Base-by-base conservation (phyloP, 35 echinoderm and acorn worm species). In the Apostichopus californicus region DNA sequence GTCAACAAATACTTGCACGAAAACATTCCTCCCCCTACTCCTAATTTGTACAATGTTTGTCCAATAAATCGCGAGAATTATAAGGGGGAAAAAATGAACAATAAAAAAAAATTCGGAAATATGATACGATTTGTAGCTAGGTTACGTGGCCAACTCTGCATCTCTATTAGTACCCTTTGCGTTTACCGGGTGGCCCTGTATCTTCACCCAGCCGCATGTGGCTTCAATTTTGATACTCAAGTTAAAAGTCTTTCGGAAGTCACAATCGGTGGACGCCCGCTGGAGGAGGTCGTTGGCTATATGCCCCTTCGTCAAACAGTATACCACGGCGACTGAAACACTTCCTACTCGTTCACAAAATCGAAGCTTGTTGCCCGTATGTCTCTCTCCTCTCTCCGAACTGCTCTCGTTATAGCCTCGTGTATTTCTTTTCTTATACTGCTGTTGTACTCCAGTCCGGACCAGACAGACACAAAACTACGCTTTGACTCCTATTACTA, bases 201-300 rank as follows among this genome's bases (percentile, higher is more conserved):
- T 59, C n/a, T 56, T 85, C 56, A 85, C 20, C 58, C 17, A 21
- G 55, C 17, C 57, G 55, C 81, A 85, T 85, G 81, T 85, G 81
- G 81, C 81, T 85, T 85, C 81, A 85, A 85, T 85, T 46, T 85
- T 85, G 81, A 85, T 58, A 55, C 81, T 56, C 13, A 85, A 85
- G 54, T 85, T 85, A 85, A 85, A 75, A 85, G 34, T 85, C 55
- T 85, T 85, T 56, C 81, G 81, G 81, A 85, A 85, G 81, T 85
- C 81, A 59, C 55, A 85, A 85, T n/a, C 26, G 15, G 55, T 58
- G 81, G 55, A 60, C 28, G 81, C 81, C 81, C 81, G 81, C 81
- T 85, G 81, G 58, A 85, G 55, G 81, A 85, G 81, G 81, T 85
- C 81, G 81, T 10, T 54, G 8, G 17, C 58, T 46, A 46, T 46